Evolutionary conservation across 2,797 vertebrate species (phyloP).

Genomic region (Enteromius viviparus): DNA sequence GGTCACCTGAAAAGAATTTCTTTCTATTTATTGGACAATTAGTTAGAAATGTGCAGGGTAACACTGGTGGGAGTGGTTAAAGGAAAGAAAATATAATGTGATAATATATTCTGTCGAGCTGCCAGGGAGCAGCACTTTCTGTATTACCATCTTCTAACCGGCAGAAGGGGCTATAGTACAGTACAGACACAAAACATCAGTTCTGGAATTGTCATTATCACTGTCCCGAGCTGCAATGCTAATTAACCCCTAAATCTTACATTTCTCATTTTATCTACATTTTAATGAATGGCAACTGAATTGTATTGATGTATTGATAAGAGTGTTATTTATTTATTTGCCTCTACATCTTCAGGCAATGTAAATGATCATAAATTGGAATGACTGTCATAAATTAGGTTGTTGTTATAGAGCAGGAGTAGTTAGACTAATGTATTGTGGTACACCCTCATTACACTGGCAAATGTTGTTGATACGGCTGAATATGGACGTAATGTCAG

Average conservation of each 20-base stretch:
- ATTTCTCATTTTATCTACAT: neutral
- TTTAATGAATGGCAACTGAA: neutral
- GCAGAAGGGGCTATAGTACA: conserved; percentile 9
- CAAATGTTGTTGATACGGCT: neutral
- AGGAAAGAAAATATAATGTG: neutral
- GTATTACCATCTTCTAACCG: neutral
- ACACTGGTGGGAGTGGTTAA: neutral
- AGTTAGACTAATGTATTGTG: neutral
- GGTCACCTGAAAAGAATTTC: neutral
- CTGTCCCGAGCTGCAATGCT: neutral
- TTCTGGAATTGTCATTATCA: neutral
- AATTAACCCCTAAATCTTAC: neutral
- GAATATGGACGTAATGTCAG: no score
- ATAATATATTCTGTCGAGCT: neutral
- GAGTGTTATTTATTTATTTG: neutral
- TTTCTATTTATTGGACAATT: neutral
- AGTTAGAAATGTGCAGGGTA: neutral
- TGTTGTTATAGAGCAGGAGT: neutral
- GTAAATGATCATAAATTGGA: neutral
- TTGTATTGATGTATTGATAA: neutral
- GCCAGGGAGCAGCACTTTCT: neutral
- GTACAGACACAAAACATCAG: neutral
- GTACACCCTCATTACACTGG: neutral
- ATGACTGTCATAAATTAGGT: neutral
- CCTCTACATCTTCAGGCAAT: neutral